Conservation (phyloP, 2,113 vertebrate genomes). For the Syngnathus typhle region DNA sequence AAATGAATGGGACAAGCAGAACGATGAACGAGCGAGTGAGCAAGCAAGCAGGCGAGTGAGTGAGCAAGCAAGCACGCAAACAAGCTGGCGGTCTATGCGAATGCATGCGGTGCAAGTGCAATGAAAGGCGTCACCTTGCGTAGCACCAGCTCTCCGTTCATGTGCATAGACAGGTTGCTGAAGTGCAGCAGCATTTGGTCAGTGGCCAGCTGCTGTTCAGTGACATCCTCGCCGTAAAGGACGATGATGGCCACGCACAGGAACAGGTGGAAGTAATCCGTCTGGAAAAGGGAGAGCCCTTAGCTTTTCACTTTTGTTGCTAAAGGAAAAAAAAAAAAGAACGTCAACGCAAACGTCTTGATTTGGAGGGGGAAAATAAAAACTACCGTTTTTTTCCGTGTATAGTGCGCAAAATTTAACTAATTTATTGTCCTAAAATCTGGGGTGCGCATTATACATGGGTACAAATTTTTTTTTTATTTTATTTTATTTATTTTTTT, state of each 20-base stretch:
- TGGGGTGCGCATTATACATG: no score
- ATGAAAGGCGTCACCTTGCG: constrained; percentile 77
- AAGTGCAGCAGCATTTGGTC: constrained; percentile 99
- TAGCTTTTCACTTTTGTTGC: neutral
- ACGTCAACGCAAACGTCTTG: neutral
- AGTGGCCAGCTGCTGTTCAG: constrained; percentile 86
- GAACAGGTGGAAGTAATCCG: constrained; percentile 98
- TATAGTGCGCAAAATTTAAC: no score
- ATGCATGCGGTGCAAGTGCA: no score
- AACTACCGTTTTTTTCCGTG: no score
- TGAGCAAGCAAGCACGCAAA: no score
- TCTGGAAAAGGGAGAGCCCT: constrained; percentile 64
- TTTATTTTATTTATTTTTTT: no score
- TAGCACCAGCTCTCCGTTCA: constrained; percentile 94
- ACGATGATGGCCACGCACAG: constrained; percentile 93
- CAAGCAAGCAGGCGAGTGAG: no score
- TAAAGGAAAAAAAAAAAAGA: neutral
- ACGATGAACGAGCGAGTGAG: no score
- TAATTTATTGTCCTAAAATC: no score
- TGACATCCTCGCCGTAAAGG: constrained; percentile 91
- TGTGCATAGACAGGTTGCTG: constrained; percentile 94
- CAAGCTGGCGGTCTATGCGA: no score
- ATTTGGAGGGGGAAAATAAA: neutral
- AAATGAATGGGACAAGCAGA: no score
- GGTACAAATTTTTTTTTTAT: no score